Percentiles rank a stretch among this genome's conserved stretches.
Evolutionary conservation across 2,113 vertebrate species (phyloP).

Genomic region (Struthio camelus): DNA sequence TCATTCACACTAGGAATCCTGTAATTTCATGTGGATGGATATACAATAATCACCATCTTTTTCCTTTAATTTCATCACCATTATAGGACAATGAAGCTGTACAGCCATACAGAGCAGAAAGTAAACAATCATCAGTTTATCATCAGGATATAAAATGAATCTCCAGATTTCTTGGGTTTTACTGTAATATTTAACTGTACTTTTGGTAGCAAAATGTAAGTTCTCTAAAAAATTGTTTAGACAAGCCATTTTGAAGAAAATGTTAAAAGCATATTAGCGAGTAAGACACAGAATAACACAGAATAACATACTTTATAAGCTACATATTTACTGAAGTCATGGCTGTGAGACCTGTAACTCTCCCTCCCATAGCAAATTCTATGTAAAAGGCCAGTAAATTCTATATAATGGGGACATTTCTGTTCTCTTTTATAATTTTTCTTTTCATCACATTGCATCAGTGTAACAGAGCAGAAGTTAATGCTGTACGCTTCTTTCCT

Average conservation of each 20-base stretch:
- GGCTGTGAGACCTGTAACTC: conserved; percentile 29
- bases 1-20: conserved; percentile 59
- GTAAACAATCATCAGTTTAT: neutral
- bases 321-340: neutral
- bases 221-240: conserved; percentile 55
- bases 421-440: neutral
- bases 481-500: neutral
- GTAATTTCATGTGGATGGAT: conserved; percentile 35
- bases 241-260: conserved; percentile 30
- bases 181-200: conserved; percentile 4
- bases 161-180: conserved; percentile 32
- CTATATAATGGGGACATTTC: conserved; percentile 25
- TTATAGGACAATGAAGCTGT: neutral
- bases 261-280: conserved; percentile 30
- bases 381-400: conserved; percentile 46
- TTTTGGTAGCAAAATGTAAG: conserved; percentile 28
- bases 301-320: neutral
- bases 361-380: conserved; percentile 30
- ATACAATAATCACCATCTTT: neutral
- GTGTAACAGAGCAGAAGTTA: conserved; percentile 7
- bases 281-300: neutral
- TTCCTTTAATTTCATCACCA: neutral
- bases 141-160: neutral
- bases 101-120: neutral
- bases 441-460: neutral